Evolutionary conservation across 2,888 invertebrate species (phyloP).

Genomic region (Lottia gigantea): DNA sequence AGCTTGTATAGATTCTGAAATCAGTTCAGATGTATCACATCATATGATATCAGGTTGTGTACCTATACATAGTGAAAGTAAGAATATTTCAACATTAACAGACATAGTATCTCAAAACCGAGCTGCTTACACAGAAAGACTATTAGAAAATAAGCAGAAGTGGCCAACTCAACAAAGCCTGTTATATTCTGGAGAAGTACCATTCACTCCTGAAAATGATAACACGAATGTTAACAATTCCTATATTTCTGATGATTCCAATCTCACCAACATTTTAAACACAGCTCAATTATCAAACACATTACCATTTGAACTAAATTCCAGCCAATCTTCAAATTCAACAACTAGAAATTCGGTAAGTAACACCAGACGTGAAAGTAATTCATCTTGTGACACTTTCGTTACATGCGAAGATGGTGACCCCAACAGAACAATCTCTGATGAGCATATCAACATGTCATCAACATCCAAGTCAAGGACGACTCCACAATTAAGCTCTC

Average conservation of each 20-base stretch:
- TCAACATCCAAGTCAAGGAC: not conserved
- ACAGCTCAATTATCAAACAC: constrained; percentile 5
- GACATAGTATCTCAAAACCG: not conserved
- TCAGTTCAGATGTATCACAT: not conserved
- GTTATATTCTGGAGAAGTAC: too few relatives aligned
- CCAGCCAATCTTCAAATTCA: too few relatives aligned
- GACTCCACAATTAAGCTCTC: not conserved
- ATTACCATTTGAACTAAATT: not conserved
- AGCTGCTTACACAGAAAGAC: not conserved
- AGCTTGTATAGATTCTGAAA: not conserved
- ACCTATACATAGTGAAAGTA: not conserved
- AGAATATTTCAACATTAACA: not conserved
- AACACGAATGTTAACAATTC: too few relatives aligned
- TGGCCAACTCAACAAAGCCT: not conserved
- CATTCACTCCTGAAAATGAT: too few relatives aligned
- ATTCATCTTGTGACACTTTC: constrained; percentile 38
- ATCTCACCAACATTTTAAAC: not conserved
- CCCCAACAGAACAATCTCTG: not conserved
- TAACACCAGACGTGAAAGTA: not conserved
- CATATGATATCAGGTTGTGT: not conserved
- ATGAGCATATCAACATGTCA: constrained; percentile 4
- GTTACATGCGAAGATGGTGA: constrained; percentile 37
- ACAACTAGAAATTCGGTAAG: too few relatives aligned
- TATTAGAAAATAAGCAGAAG: not conserved
- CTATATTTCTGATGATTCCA: too few relatives aligned